These are phyloP conservation scores for Holcopasites calliopsidis DNA, from an alignment of 1,140 invertebrate species.

Conservation along the genomic window DNA sequence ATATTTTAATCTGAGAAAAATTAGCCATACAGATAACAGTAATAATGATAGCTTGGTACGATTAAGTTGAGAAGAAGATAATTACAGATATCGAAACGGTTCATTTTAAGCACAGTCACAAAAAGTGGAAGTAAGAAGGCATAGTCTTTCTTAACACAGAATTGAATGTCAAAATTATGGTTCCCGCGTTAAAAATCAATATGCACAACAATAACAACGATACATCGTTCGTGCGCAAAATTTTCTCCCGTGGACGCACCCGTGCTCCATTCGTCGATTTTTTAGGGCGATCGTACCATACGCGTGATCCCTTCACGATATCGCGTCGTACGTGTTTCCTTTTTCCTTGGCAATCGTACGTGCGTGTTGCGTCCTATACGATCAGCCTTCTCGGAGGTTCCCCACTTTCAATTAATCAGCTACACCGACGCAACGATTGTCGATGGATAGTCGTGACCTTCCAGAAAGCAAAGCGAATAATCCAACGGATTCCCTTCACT, in stretches of 20 bases:
- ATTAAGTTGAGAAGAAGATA: neutral
- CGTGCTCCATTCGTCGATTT: constrained; percentile 55
- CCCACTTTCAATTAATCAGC: constrained; percentile 43
- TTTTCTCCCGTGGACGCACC: constrained; percentile 48
- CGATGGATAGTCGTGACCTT: constrained; percentile 45
- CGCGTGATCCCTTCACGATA: constrained; percentile 1
- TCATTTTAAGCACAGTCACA: constrained; percentile 14
- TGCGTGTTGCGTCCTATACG: constrained; percentile 34
- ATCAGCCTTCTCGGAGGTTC: constrained; percentile 25
- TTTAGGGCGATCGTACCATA: constrained; percentile 42
- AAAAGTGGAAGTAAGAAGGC: neutral
- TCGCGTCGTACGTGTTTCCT: constrained; percentile 5
- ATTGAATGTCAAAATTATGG: constrained; percentile 22
- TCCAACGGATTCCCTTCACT: constrained; percentile 14
- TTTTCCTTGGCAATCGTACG: constrained; percentile 10
- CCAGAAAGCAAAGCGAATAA: constrained; percentile 16
- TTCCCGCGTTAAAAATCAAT: constrained; percentile 69
- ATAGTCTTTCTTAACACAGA: constrained; percentile 9
- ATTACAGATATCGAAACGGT: neutral
- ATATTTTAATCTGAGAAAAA: constrained; percentile 66
- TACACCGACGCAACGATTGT: constrained; percentile 21
- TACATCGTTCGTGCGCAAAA: constrained; percentile 40
- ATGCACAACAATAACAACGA: constrained; percentile 64
- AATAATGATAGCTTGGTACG: neutral
- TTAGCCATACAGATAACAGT: constrained; percentile 7